Base-by-base conservation (phyloP, 2,113 vertebrate species). In the Caranx ignobilis region DNA sequence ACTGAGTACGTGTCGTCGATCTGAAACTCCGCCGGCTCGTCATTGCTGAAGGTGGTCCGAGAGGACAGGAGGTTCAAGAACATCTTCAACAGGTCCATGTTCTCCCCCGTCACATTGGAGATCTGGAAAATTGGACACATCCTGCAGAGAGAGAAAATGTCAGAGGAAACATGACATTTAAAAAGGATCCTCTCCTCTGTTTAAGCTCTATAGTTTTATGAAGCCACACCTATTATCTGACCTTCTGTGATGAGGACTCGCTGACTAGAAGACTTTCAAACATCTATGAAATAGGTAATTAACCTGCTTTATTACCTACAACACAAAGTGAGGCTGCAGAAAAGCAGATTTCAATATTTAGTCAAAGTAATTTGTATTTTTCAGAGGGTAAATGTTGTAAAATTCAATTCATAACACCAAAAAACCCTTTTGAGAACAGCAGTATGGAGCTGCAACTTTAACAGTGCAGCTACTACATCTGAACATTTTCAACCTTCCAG, bases 121-220 rank as follows among this genome's bases (percentile, higher is more conserved):
- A 99, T 97, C 92, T 99, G 97, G 95, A 99, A 99, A 82, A 99
- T 99, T 0, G 97, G 97, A 84, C 97, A 99, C 97, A 99, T 97
- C 94, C 97, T 99, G 90, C 55, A 52, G 21, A n/a, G 37, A 43
- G 1, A 9, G 15, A 61, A n/a, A 18, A 19, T 13, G 5, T 47
- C 4, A 19, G 60, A 39, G 26, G 19, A 34, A 15, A 31, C 5
- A 21, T 12, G 5, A 55, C 55, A 2, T 16, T 34, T 47, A 57
- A 43, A 67, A 35, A 18, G 0, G 0, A 15, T 9, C 3, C 34
- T 50, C 34, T 9, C 45, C 37, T 56, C 71, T 45, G 0, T 21
- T 65, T 45, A 50, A 19, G 16, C 16, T 50, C 18, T 50, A 50
- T 19, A 50, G 18, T 50, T 50, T 50, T 18, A 48, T 15, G 15